These are phyloP conservation scores for Scrobipalpa atriplicella DNA, from an alignment of 2,888 invertebrate species.

Conservation along the genomic window DNA sequence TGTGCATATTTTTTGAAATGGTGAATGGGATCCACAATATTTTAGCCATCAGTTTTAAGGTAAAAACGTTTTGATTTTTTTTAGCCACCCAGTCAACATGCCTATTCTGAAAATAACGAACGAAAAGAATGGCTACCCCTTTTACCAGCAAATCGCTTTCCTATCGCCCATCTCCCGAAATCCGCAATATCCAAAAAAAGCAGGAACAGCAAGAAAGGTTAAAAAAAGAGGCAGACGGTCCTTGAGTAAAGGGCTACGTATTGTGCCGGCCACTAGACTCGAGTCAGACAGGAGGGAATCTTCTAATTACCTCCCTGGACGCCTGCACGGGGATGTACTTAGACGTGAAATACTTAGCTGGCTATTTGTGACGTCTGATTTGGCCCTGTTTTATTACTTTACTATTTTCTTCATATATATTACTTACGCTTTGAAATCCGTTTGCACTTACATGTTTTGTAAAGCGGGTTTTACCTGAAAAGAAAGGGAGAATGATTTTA, in stretches of 20 bases:
- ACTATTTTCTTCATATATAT: no score
- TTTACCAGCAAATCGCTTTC: slow-evolving; percentile 2
- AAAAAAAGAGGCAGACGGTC: slow-evolving; percentile 52
- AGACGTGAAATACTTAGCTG: neutral
- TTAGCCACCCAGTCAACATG: no score
- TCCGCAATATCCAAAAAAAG: slow-evolving; percentile 21
- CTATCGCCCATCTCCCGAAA: slow-evolving; percentile 9
- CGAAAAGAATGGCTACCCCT: neutral
- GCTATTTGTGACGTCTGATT: neutral
- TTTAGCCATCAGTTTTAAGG: no score
- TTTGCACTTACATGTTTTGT: neutral
- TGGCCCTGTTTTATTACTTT: neutral
- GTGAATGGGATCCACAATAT: no score
- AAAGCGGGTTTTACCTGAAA: neutral
- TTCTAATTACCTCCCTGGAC: slow-evolving; percentile 28
- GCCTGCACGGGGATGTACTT: slow-evolving; percentile 4
- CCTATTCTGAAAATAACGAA: neutral
- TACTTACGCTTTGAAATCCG: neutral
- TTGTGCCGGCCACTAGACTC: slow-evolving; percentile 23
- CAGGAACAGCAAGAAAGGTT: slow-evolving; percentile 10
- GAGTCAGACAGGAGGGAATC: slow-evolving; percentile 26
- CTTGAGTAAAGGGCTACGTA: slow-evolving; percentile 40
- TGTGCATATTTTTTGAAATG: no score
- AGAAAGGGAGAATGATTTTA: no score
- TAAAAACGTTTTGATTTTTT: no score